A percentile compares a stretch with the other conserved stretches of the same genome.
These are phyloP conservation scores for Coreius guichenoti DNA, from an alignment of 2,797 vertebrate genomes.

Conservation along the genomic window DNA sequence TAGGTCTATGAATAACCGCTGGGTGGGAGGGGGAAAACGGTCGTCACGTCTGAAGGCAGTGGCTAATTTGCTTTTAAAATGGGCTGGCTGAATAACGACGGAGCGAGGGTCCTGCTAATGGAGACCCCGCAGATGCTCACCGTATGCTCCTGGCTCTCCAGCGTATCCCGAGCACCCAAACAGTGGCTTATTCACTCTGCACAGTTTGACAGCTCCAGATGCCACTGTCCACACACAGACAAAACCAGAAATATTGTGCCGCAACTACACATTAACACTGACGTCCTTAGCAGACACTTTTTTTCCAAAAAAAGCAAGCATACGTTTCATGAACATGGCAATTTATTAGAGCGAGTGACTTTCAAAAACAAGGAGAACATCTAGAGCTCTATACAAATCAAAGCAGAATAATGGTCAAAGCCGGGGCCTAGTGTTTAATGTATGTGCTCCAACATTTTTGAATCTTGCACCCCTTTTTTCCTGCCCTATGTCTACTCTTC, in stretches of 20 bases:
- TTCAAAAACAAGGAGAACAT: not conserved
- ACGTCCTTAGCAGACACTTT: not conserved
- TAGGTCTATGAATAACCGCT: slow-evolving; percentile 39
- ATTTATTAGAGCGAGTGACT: not conserved
- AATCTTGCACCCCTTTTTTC: not conserved
- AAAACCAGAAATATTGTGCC: slow-evolving; percentile 26
- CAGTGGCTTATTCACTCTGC: slow-evolving; percentile 59
- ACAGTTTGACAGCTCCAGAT: slow-evolving; percentile 62
- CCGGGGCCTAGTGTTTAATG: not conserved
- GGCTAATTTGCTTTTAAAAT: slow-evolving; percentile 65
- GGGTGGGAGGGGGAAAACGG: slow-evolving; percentile 43
- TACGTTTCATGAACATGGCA: not conserved
- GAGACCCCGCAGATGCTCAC: slow-evolving; percentile 60
- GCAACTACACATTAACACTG: slow-evolving; percentile 30
- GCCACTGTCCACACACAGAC: slow-evolving; percentile 51
- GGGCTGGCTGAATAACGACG: slow-evolving; percentile 30
- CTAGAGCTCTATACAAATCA: not conserved
- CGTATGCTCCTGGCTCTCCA: slow-evolving; percentile 61
- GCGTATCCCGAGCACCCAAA: slow-evolving; percentile 53
- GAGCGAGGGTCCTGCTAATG: slow-evolving; percentile 51
- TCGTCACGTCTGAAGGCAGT: slow-evolving; percentile 41
- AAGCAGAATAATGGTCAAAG: not conserved
- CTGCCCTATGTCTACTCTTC: not conserved
- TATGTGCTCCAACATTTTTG: not conserved
- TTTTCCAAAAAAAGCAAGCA: not conserved